Evolutionary conservation across 2,113 vertebrate genomes (phyloP).

Genomic region (Dasyurus viverrinus): DNA sequence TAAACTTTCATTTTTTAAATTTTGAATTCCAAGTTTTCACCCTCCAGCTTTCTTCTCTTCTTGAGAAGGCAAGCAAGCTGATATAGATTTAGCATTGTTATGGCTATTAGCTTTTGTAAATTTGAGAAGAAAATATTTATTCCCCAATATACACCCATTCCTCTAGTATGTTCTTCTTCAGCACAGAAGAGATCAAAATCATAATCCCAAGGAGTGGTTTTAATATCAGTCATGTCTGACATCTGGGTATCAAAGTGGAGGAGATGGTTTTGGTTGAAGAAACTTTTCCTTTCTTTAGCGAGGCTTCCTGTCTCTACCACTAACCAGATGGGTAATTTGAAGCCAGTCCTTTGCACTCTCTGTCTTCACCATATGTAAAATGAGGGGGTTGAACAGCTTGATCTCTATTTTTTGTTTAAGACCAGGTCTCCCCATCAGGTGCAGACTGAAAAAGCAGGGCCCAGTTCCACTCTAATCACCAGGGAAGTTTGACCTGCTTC

Average conservation of each 20-base stretch:
- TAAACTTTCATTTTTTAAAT: neutral
- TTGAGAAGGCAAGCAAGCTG: neutral
- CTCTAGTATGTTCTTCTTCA: neutral
- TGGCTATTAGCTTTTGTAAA: neutral
- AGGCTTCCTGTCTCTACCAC: neutral
- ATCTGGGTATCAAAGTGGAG: neutral
- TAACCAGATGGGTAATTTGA: neutral
- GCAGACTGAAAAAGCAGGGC: neutral
- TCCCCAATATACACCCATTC: neutral
- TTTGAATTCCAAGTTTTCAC: no score
- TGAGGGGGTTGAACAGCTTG: neutral
- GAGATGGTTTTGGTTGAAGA: neutral
- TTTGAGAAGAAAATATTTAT: neutral
- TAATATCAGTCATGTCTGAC: neutral
- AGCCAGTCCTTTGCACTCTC: neutral
- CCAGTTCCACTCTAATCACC: no score
- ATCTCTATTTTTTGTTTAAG: neutral
- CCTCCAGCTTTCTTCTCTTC: no score
- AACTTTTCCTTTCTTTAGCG: no score
- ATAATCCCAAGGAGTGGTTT: neutral
- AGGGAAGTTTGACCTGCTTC: neutral
- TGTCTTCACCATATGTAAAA: neutral
- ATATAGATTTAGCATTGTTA: neutral
- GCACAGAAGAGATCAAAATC: neutral
- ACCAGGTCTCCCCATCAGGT: neutral